These are phyloP conservation scores for Abrostola triplasia DNA, from an alignment of 2,888 invertebrate genomes.

Conservation along the genomic window DNA sequence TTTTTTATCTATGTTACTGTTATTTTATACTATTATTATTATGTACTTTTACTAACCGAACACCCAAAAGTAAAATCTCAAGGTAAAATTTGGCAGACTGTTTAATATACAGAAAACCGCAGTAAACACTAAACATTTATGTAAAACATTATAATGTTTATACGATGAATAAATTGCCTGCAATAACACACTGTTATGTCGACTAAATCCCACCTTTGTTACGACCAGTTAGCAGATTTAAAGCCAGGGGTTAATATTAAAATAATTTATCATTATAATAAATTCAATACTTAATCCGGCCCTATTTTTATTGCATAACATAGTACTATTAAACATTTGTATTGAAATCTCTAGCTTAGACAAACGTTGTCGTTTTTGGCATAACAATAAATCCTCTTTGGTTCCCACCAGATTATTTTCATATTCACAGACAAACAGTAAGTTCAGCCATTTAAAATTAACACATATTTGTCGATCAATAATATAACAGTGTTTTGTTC, in stretches of 20 bases:
- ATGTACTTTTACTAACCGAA: not conserved
- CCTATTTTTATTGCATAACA: constrained; percentile 43
- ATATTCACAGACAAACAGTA: constrained; percentile 67
- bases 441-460: constrained; percentile 17
- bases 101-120: constrained; percentile 8
- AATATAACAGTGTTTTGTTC: constrained; percentile 8
- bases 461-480: constrained; percentile 31
- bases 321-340: constrained; percentile 54
- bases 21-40: not conserved
- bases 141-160: constrained; percentile 22
- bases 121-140: constrained; percentile 9
- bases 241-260: constrained; percentile 63
- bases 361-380: constrained; percentile 68
- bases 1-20: not conserved
- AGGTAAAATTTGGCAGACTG: not conserved
- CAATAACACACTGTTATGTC: constrained; percentile 57
- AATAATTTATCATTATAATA: constrained; percentile 70
- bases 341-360: constrained; percentile 48
- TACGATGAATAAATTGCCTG: constrained; percentile 27
- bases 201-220: constrained; percentile 64
- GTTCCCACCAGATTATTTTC: constrained; percentile 62
- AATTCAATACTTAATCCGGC: constrained; percentile 65
- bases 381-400: constrained; percentile 72
- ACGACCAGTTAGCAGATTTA: constrained; percentile 60
- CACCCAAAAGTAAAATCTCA: no score